Percentiles rank a stretch among this genome's conserved stretches.
phyloP scores from a whole-genome alignment of 2,888 invertebrate species.

The Psylliodes chrysocephalus region DNA sequence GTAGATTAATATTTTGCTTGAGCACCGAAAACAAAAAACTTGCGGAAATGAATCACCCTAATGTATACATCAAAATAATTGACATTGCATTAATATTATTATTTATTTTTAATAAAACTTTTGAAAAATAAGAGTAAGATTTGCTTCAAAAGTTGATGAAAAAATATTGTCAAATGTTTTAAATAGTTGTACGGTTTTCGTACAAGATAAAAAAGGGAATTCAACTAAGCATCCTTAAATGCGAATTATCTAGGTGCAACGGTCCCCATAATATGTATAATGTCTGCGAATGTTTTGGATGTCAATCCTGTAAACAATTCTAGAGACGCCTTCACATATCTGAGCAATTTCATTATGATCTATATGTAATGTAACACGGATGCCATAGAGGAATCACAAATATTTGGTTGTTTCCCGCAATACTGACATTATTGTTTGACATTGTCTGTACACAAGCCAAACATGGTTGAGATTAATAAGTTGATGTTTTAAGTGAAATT shows the following conservation, averaged over 20 bases:
- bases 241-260: neutral
- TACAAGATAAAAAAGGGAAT: too few relatives aligned
- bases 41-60: too few relatives aligned
- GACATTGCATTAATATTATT: too few relatives aligned
- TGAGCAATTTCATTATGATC: constrained; percentile 27
- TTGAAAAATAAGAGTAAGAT: too few relatives aligned
- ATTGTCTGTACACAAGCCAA: constrained; percentile 17
- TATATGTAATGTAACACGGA: constrained; percentile 17
- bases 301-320: constrained; percentile 18
- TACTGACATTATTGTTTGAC: constrained; percentile 27
- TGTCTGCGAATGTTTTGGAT: constrained; percentile 21
- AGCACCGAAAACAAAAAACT: too few relatives aligned
- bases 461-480: constrained; percentile 12
- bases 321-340: constrained; percentile 24
- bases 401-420: constrained; percentile 27
- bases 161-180: too few relatives aligned
- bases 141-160: too few relatives aligned
- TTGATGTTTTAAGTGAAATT: too few relatives aligned
- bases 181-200: too few relatives aligned
- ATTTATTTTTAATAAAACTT: too few relatives aligned
- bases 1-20: too few relatives aligned
- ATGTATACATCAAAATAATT: too few relatives aligned
- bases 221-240: neutral
- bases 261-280: neutral
- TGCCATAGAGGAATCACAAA: constrained; percentile 23